These are phyloP conservation scores for Megamerina dolium DNA, from an alignment of 2,888 invertebrate species.

Conservation along the genomic window DNA sequence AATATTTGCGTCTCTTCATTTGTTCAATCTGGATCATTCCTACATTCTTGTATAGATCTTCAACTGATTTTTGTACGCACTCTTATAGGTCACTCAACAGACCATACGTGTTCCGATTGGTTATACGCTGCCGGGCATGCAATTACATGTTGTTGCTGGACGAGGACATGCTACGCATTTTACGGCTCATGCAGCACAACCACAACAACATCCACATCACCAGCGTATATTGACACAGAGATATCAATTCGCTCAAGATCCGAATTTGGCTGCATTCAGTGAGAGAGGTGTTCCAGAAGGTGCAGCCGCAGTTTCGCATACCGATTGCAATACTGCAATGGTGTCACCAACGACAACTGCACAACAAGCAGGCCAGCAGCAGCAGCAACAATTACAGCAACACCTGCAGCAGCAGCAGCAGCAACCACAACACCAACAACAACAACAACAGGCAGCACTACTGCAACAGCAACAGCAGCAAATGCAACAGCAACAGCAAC, in stretches of 20 bases:
- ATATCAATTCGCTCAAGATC: slow-evolving; percentile 38
- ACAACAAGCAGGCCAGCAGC: slow-evolving; percentile 19
- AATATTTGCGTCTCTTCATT: no score
- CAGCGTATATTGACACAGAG: slow-evolving; percentile 39
- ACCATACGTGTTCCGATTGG: slow-evolving; percentile 51
- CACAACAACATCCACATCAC: slow-evolving; percentile 30
- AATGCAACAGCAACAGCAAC: slow-evolving; percentile 43
- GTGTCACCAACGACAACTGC: slow-evolving; percentile 37
- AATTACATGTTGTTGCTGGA: slow-evolving; percentile 50
- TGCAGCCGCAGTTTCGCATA: slow-evolving; percentile 56
- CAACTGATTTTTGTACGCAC: no score
- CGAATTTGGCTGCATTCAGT: slow-evolving; percentile 40
- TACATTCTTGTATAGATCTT: no score
- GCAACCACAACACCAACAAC: slow-evolving; percentile 48
- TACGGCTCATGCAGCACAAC: slow-evolving; percentile 31
- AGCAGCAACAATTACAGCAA: slow-evolving; percentile 16
- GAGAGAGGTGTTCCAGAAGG: slow-evolving; percentile 72
- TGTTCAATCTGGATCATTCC: no score
- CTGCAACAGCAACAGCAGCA: slow-evolving; percentile 33
- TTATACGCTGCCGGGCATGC: slow-evolving; percentile 50
- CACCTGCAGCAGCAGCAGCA: slow-evolving; percentile 22
- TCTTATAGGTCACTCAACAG: slow-evolving; percentile 51
- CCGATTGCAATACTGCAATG: slow-evolving; percentile 39
- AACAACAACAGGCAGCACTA: slow-evolving; percentile 50
- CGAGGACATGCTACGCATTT: slow-evolving; percentile 39